Base-by-base conservation (phyloP, 1,140 invertebrate genomes). In the Stegodyphus dumicola region DNA sequence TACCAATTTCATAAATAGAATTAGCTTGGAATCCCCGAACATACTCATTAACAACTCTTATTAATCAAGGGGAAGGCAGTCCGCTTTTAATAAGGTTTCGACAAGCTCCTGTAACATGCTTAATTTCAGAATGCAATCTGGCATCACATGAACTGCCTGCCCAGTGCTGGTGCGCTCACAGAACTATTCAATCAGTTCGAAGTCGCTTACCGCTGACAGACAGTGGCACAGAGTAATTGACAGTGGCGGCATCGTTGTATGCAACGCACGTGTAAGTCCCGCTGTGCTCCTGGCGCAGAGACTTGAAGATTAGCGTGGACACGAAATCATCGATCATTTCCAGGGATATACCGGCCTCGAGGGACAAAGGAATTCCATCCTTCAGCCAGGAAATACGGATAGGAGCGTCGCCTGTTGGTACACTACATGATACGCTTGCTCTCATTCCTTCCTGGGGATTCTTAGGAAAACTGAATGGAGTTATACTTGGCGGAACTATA, bases 351-450 rank as follows among this genome's bases (percentile, higher is more conserved):
- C 73, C 86, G 18, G 18, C 52, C 52, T 92, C 80, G 91, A 92
- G 87, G 89, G 90, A 17, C 71, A 95, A 90, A 5, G 93, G 92
- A 83, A 93, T 92, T 0, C 94, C 94, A 89, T 95, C 92, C 89
- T 93, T 93, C 83, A 91, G 89, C 92, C 92, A 93, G 85, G 90
- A 91, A 74, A 92, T 91, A 88, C 91, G 91, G 64, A 91, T 90
- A 67, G 91, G 90, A 77, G 91, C 91, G 87, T 91, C 91, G 83
- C 91, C 92, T 88, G 86, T 88, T 17, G 79, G 81, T 15, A 88
- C 86, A 53, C 77, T 88, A 80, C 81, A 89, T 81, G 91, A 91
- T 91, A 91, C 92, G 91, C 90, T 93, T 89, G 89, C 92, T 91
- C 81, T 92, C 92, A 60, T 91, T 90, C 92, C 92, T 87, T 91